phyloP scores from a whole-genome alignment of 2,113 vertebrate species.

The Otolemur garnettii region DNA sequence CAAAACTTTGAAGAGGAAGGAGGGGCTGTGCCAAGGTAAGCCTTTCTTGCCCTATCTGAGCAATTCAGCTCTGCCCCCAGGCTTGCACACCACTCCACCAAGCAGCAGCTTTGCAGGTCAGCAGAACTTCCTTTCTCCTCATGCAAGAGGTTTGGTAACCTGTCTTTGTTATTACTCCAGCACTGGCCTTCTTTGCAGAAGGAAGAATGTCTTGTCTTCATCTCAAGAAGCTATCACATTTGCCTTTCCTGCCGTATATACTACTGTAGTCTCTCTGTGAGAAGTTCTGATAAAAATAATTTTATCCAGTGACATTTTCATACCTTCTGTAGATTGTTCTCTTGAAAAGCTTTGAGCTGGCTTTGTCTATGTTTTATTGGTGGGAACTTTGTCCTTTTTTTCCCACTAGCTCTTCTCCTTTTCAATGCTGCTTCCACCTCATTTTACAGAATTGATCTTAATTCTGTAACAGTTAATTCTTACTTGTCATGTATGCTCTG shows the following conservation, averaged over 20 bases:
- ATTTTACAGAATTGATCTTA: not conserved
- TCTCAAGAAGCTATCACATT: not conserved
- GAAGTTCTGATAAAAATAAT: slow-evolving; percentile 49
- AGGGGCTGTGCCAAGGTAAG: not conserved
- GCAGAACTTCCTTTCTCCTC: not conserved
- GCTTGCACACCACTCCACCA: not conserved
- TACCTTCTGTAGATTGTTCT: not conserved
- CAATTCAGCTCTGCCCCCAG: not conserved
- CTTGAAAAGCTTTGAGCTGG: not conserved
- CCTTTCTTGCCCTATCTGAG: not conserved
- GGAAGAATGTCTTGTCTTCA: not conserved
- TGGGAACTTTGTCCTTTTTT: not conserved
- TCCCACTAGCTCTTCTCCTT: not conserved
- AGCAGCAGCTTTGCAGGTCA: not conserved
- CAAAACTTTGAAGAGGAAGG: not conserved
- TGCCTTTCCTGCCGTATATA: not conserved
- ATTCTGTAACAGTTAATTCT: not conserved
- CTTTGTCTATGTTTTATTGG: slow-evolving; percentile 5
- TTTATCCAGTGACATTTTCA: slow-evolving; percentile 56
- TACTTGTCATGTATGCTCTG: not conserved
- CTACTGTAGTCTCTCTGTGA: not conserved
- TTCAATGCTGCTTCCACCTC: not conserved
- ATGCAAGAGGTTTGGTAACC: not conserved
- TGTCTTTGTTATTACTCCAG: not conserved
- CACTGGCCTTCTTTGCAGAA: not conserved